Evolutionary conservation across 2,888 invertebrate genomes (phyloP).

Genomic region (Frankliniella fusca): DNA sequence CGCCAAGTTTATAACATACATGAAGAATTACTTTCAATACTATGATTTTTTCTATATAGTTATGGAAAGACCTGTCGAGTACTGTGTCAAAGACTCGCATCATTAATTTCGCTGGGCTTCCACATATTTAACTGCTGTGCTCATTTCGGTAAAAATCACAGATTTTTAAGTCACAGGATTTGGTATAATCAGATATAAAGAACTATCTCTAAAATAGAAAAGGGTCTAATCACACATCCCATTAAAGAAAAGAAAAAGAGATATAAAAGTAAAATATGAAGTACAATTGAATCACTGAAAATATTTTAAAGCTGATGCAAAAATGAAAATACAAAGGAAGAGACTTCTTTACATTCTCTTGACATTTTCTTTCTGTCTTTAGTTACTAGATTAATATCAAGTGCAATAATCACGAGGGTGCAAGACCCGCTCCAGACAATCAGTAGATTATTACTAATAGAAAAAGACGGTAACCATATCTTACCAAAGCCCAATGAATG

Average conservation of each 20-base stretch:
- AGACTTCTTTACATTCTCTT: not conserved
- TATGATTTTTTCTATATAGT: not conserved
- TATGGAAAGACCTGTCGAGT: not conserved
- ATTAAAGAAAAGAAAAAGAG: not conserved
- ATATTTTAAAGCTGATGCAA: not conserved
- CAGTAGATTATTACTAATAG: no score
- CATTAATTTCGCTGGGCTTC: not conserved
- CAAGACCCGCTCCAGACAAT: no score
- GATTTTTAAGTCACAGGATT: slow-evolving; percentile 1
- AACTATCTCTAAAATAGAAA: not conserved
- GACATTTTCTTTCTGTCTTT: not conserved
- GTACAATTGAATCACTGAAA: not conserved
- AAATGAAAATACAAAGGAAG: not conserved
- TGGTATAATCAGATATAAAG: not conserved
- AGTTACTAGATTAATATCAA: no score
- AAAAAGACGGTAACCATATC: no score
- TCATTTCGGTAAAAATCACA: not conserved
- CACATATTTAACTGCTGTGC: not conserved
- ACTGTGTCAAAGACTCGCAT: not conserved
- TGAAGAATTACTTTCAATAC: not conserved
- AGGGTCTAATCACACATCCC: not conserved
- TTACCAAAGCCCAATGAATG: no score
- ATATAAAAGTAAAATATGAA: not conserved
- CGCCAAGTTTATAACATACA: not conserved
- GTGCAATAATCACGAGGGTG: no score